Base-by-base conservation (phyloP, 92 coral and sea anemone genomes). In the Umimayanthus chanpuru region DNA sequence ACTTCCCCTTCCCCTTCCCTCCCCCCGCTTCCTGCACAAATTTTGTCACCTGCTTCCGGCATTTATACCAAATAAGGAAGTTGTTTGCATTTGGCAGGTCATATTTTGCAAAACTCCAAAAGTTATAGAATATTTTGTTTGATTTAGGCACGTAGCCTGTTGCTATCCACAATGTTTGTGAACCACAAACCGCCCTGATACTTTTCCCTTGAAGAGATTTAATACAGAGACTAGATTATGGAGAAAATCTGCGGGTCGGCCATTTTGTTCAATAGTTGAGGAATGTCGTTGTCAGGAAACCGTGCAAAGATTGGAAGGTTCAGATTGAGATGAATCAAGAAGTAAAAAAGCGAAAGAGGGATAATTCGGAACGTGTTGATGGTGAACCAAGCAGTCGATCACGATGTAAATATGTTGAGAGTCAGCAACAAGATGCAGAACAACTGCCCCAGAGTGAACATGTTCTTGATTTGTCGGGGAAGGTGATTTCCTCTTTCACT, bases 291-390 rank as follows among this genome's bases (percentile, higher is more conserved):
- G 39, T 32, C 40, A 30, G 39, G 77, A 73, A 73, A 30, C 44
- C 11, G 81, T 77, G 36, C 2, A 26, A 20, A 7, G 16, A 47
- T 39, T 77, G 58, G 58, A 53, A 53, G 18, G 58, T 53, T 53
- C 18, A 77, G 6, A 77, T 53, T 53, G 6, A 77, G 6, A 77
- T 77, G 81, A 47, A 77, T 44, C 16, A 77, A 23, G 81, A 58
- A 40, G 56, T 15, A 77, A 77, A 23, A n/a, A 39, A 77, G 36
- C 81, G 81, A 77, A 77, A 44, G 16, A 77, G 81, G 39, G 81
- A 77, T 5, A 29, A 77, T 40, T 77, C 61, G 8, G 81, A 77
- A 7, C 28, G 32, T 14, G 16, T 43, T 77, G 81, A 77, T 2
- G 58, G 50, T 8, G 81, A 76, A 18, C 50, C 81, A 23, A 2